Evolutionary conservation across 1,140 invertebrate genomes (phyloP).

Genomic region (Leptinotarsa undecemlineata): DNA sequence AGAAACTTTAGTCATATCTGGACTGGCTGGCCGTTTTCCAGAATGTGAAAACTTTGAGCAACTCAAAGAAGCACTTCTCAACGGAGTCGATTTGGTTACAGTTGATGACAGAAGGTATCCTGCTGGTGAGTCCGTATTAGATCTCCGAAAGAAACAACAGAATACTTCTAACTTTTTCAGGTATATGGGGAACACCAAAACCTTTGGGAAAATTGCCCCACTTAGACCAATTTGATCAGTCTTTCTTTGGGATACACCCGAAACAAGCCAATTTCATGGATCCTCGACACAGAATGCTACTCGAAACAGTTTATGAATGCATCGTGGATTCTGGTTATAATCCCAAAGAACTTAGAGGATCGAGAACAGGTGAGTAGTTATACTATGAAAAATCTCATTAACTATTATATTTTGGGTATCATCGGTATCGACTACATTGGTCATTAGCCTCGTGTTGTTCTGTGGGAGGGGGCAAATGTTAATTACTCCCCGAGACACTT

Average conservation of each 20-base stretch:
- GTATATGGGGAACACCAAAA: conserved; percentile 66
- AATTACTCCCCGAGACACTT: no score
- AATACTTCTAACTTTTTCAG: conserved; percentile 70
- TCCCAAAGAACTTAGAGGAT: conserved; percentile 58
- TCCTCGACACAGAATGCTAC: conserved; percentile 58
- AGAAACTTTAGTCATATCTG: conserved; percentile 82
- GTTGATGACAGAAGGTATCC: conserved; percentile 68
- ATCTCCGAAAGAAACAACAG: conserved; percentile 61
- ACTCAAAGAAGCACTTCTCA: conserved; percentile 79
- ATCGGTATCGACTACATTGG: no score
- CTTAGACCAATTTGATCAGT: conserved; percentile 64
- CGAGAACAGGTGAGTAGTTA: conserved; percentile 58
- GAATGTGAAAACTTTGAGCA: conserved; percentile 80
- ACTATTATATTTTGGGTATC: no score
- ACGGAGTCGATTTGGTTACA: conserved; percentile 82
- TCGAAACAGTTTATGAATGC: conserved; percentile 58
- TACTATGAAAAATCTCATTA: conserved; percentile 43
- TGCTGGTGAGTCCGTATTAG: conserved; percentile 11
- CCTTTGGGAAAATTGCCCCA: conserved; percentile 79
- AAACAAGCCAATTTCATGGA: conserved; percentile 61
- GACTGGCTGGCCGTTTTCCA: conserved; percentile 86
- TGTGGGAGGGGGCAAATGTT: no score
- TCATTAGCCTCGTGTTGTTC: no score
- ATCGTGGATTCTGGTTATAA: conserved; percentile 55
- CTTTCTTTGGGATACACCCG: conserved; percentile 62